Conservation (phyloP, 2,888 invertebrate genomes). For the Tachystola acroxantha region DNA sequence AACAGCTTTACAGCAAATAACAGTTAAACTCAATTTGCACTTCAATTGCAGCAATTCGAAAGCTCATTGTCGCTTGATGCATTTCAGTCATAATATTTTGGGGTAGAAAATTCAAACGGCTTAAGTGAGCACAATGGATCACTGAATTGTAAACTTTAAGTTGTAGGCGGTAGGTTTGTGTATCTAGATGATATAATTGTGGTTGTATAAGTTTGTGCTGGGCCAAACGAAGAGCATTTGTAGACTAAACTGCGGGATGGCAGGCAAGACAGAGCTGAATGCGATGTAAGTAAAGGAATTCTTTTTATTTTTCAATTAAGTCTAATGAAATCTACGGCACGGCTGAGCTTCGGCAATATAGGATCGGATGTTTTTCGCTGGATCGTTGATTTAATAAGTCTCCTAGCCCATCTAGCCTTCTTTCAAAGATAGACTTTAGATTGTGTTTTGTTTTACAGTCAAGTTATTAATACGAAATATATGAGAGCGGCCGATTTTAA, state of each 20-base stretch:
- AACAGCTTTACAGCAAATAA: constrained; percentile 25
- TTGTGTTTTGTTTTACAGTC: too few species aligned
- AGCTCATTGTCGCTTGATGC: constrained; percentile 19
- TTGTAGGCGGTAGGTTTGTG: constrained; percentile 12
- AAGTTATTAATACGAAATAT: too few species aligned
- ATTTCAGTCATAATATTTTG: constrained; percentile 19
- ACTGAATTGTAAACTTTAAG: constrained; percentile 21
- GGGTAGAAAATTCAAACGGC: constrained; percentile 21
- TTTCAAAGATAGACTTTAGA: too few species aligned
- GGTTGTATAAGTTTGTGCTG: constrained; percentile 16
- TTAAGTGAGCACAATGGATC: constrained; percentile 21
- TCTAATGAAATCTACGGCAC: constrained; percentile 51
- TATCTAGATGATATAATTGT: constrained; percentile 12
- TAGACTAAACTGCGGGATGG: constrained; percentile 57
- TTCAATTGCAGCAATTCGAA: constrained; percentile 17
- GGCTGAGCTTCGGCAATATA: constrained; percentile 19
- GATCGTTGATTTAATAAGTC: constrained; percentile 27
- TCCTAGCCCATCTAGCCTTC: too few species aligned
- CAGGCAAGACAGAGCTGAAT: constrained; percentile 48
- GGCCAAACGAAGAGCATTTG: constrained; percentile 39
- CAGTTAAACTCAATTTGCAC: constrained; percentile 3
- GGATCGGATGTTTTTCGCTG: constrained; percentile 23
- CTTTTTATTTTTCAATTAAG: constrained; percentile 64
- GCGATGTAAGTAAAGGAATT: constrained; percentile 59
- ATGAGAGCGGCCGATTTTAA: too few species aligned